Evolutionary conservation across 2,888 invertebrate species (phyloP).

Genomic region (Coelogynopora nodosa): DNA sequence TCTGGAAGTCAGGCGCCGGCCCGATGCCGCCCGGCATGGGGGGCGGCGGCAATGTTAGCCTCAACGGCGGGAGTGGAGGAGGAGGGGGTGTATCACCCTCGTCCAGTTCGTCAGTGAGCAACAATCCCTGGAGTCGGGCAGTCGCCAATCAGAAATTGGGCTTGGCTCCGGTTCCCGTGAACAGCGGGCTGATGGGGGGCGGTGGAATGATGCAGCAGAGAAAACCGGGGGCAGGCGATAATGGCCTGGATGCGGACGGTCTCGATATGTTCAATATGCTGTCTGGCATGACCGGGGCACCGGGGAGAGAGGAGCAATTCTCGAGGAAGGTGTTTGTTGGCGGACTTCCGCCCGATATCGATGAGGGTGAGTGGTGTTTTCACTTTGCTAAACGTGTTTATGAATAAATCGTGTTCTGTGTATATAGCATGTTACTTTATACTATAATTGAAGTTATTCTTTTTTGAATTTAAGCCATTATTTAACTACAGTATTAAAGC

Average conservation of each 20-base stretch:
- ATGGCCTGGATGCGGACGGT: not conserved
- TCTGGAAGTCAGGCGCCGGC: slow-evolving; percentile 25
- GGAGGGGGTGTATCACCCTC: not conserved
- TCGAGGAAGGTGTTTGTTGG: slow-evolving; percentile 92
- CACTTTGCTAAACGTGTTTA: too few species aligned
- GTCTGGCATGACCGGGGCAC: not conserved
- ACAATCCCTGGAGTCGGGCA: slow-evolving; percentile 41
- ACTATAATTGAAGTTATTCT: too few species aligned
- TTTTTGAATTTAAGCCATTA: too few species aligned
- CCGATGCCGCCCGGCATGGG: slow-evolving; percentile 16
- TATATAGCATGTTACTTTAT: too few species aligned
- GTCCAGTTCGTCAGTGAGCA: not conserved
- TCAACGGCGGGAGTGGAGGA: not conserved
- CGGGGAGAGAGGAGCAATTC: slow-evolving; percentile 41
- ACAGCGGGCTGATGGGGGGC: slow-evolving; percentile 8
- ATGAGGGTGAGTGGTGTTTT: slow-evolving; percentile 71
- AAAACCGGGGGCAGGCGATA: not conserved
- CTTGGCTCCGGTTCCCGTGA: slow-evolving; percentile 39
- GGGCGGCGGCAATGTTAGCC: not conserved
- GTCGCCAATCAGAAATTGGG: slow-evolving; percentile 40
- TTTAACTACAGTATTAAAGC: too few species aligned
- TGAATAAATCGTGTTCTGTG: too few species aligned
- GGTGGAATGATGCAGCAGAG: not conserved
- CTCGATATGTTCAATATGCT: slow-evolving; percentile 26
- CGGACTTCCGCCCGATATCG: slow-evolving; percentile 94